These are phyloP conservation scores for Gymnogyps californianus DNA, from an alignment of 2,113 vertebrate genomes.

Conservation along the genomic window DNA sequence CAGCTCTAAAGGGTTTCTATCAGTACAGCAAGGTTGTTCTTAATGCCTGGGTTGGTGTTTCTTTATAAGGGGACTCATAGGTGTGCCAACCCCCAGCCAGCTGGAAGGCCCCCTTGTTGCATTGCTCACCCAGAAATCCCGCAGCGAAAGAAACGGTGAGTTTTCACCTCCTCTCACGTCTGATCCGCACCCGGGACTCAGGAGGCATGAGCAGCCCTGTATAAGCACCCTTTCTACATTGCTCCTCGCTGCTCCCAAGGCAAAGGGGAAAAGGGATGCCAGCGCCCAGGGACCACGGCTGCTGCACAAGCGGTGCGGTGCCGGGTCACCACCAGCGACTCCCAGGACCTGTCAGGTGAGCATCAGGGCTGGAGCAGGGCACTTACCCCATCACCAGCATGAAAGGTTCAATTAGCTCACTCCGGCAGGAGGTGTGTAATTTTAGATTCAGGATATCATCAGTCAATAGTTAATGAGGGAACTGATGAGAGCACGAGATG, in stretches of 20 bases:
- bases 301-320: too few species aligned
- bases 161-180: not conserved
- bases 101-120: not conserved
- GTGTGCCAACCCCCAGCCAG: not conserved
- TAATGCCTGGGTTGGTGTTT: not conserved
- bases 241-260: not conserved
- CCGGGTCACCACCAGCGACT: rapidly evolving
- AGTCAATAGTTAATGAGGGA: conserved; percentile 63
- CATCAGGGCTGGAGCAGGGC: not conserved
- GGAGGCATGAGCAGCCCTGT: not conserved
- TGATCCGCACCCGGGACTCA: not conserved
- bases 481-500: conserved; percentile 54
- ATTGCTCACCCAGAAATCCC: not conserved
- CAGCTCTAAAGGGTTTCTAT: not conserved
- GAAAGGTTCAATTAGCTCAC: conserved; percentile 62
- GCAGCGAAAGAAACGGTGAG: not conserved
- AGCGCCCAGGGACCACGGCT: not conserved
- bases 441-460: conserved; percentile 68
- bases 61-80: not conserved
- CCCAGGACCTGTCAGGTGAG: not conserved
- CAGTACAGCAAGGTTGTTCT: not conserved
- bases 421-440: conserved; percentile 53
- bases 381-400: conserved; percentile 18
- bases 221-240: not conserved
- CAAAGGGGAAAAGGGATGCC: not conserved